Conservation (phyloP, 2,888 invertebrate species). For the Antheraea assamensis region DNA sequence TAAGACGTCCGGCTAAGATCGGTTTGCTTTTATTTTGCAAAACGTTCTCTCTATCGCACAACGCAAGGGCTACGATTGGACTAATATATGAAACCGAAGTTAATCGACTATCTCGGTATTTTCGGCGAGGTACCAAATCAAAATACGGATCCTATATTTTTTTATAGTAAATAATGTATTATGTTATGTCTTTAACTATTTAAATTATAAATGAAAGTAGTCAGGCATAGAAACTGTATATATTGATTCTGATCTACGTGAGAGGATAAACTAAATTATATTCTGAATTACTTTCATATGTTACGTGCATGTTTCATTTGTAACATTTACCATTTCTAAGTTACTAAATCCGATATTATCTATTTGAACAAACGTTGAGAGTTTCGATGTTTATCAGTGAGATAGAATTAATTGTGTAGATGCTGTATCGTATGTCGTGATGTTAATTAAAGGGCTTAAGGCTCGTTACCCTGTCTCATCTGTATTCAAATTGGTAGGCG, state of each 20-base stretch:
- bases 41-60: too few species aligned
- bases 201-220: too few species aligned
- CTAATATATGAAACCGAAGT: too few species aligned
- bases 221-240: background rate
- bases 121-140: too few species aligned
- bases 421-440: constrained; percentile 40
- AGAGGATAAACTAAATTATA: too few species aligned
- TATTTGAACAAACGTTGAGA: background rate
- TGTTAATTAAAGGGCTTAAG: constrained; percentile 56
- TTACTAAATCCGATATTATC: background rate
- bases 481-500: constrained; percentile 67
- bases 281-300: background rate
- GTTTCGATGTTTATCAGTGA: constrained; percentile 2
- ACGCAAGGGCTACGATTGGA: too few species aligned
- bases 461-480: constrained; percentile 51
- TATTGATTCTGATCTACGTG: background rate
- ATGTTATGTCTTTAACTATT: too few species aligned
- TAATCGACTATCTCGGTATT: too few species aligned
- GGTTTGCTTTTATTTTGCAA: too few species aligned
- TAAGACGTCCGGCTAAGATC: too few species aligned
- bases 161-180: too few species aligned
- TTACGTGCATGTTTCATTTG: background rate
- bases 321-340: background rate
- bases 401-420: constrained; percentile 12
- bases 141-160: too few species aligned